phyloP scores from a whole-genome alignment of 1,140 invertebrate species.

The Ruditapes philippinarum region DNA sequence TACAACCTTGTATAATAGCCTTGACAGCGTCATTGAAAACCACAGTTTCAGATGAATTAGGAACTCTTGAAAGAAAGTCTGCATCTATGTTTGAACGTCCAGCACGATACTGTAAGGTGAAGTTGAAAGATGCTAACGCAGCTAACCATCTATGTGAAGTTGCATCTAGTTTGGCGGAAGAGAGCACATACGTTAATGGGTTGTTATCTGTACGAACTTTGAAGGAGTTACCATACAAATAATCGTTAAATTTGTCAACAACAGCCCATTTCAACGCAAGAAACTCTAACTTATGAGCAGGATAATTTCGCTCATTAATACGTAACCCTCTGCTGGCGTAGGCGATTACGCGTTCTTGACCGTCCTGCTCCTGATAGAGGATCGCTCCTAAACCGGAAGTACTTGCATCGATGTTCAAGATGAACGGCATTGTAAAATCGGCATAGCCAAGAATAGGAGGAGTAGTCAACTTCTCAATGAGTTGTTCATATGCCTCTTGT shows the following conservation, averaged over 20 bases:
- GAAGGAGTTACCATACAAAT: background rate
- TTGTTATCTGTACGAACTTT: background rate
- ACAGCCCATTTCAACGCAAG: background rate
- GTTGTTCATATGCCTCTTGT: background rate
- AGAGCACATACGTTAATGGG: conserved; percentile 20
- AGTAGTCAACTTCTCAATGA: background rate
- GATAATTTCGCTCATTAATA: background rate
- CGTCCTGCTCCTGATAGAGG: background rate
- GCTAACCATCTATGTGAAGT: background rate
- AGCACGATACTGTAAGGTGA: conserved; percentile 17
- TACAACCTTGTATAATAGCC: background rate
- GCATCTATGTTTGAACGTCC: conserved; percentile 55
- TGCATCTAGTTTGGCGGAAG: background rate
- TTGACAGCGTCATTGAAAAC: background rate
- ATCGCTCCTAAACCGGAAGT: background rate
- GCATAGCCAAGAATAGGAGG: background rate
- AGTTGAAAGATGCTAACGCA: background rate
- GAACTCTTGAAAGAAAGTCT: conserved; percentile 41
- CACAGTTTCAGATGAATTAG: background rate
- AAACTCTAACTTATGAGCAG: background rate
- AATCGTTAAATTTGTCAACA: background rate
- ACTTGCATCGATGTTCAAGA: background rate
- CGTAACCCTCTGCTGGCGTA: background rate
- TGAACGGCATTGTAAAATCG: background rate
- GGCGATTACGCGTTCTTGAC: conserved; percentile 2